Evolutionary conservation across 2,797 vertebrate species (phyloP).

Genomic region (Siniperca scherzeri): DNA sequence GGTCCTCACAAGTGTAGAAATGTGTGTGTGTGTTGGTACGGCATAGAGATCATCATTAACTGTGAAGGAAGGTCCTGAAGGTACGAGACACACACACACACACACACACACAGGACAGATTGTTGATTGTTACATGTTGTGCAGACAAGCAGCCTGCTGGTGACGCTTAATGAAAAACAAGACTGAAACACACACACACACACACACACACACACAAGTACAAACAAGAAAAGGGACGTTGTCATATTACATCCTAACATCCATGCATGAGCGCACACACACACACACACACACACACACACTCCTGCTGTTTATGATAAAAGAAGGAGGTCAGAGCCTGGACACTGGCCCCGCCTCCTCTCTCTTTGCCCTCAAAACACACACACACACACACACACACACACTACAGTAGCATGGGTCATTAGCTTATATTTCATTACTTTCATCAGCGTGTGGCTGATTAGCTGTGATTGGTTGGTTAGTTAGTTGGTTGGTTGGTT

Average conservation of each 20-base stretch:
- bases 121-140: conserved; percentile 42
- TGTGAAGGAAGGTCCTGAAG: conserved; percentile 13
- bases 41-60: conserved; percentile 17
- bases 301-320: conserved; percentile 49
- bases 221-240: background rate
- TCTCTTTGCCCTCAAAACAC: background rate
- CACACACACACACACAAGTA: background rate
- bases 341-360: conserved; percentile 27
- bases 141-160: conserved; percentile 35
- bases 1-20: background rate
- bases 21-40: background rate
- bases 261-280: conserved; percentile 36
- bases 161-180: conserved; percentile 40
- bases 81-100: background rate
- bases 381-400: background rate
- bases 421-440: conserved; percentile 44
- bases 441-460: conserved; percentile 42
- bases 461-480: conserved; percentile 40
- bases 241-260: conserved; percentile 23
- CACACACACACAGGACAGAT: conserved; percentile 18
- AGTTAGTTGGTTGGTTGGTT: background rate
- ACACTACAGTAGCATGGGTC: conserved; percentile 6
- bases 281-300: conserved; percentile 20
- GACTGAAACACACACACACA: background rate
- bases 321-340: conserved; percentile 61